Percentiles rank a stretch among this genome's conserved stretches.
Evolutionary conservation across 2,113 vertebrate species (phyloP).

Genomic region (Agapornis roseicollis): DNA sequence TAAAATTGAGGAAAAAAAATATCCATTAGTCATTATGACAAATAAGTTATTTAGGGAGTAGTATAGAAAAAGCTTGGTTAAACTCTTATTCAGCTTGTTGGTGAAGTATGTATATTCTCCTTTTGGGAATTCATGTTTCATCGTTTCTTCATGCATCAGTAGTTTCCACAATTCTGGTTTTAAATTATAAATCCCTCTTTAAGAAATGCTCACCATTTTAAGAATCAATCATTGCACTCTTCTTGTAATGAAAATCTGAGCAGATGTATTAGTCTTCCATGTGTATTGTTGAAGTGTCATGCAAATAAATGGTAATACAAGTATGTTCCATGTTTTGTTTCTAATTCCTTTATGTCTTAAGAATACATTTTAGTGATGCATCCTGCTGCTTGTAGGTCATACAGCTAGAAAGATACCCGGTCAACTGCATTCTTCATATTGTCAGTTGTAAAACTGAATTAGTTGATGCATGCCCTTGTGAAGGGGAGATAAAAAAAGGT

Average conservation of each 20-base stretch:
- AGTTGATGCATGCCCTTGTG: constrained; percentile 67
- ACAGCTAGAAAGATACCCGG: constrained; percentile 59
- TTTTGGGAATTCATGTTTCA: constrained; percentile 66
- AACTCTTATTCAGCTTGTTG: constrained; percentile 72
- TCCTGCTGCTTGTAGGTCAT: constrained; percentile 68
- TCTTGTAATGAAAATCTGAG: constrained; percentile 64
- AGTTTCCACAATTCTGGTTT: constrained; percentile 70
- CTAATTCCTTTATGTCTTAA: constrained; percentile 74
- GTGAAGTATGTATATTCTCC: constrained; percentile 62
- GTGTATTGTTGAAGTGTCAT: constrained; percentile 46
- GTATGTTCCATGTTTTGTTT: constrained; percentile 56
- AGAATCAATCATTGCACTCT: constrained; percentile 60
- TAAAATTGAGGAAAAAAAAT: constrained; percentile 65
- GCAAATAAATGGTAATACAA: constrained; percentile 51
- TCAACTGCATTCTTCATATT: constrained; percentile 71
- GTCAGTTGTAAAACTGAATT: constrained; percentile 69
- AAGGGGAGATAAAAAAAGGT: constrained; percentile 61
- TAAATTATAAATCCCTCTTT: constrained; percentile 68
- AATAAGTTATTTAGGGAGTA: constrained; percentile 66
- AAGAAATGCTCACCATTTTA: constrained; percentile 75
- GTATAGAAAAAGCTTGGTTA: constrained; percentile 66
- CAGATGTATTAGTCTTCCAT: constrained; percentile 63
- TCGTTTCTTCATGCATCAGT: constrained; percentile 70
- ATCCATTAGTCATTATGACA: constrained; percentile 70
- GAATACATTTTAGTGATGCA: constrained; percentile 61